phyloP scores from a whole-genome alignment of 2,888 invertebrate species.

The Dicyrtomina minuta region DNA sequence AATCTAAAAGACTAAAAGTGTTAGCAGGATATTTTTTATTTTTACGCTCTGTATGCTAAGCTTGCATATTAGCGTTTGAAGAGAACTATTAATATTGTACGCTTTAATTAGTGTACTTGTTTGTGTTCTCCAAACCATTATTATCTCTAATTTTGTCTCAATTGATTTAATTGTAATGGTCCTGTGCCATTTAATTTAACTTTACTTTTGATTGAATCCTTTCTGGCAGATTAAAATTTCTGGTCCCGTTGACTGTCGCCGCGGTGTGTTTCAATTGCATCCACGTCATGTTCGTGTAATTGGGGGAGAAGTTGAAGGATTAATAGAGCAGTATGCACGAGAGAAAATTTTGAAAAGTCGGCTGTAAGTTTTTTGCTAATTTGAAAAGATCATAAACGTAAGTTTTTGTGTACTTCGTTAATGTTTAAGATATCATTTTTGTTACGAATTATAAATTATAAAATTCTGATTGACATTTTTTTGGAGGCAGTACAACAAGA shows the following conservation, averaged over 20 bases:
- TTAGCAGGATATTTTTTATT: no score
- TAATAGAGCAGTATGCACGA: conserved; percentile 63
- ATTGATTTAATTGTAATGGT: neutral
- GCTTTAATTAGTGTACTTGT: no score
- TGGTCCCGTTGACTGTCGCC: conserved; percentile 70
- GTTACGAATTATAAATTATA: no score
- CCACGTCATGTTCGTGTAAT: conserved; percentile 64
- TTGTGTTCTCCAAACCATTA: no score
- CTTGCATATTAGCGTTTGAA: no score
- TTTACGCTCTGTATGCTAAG: no score
- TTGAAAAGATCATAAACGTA: neutral
- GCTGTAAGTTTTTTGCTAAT: conserved; percentile 55
- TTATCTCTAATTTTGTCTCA: no score
- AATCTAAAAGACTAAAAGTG: no score
- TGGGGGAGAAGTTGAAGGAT: conserved; percentile 72
- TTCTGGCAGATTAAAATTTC: conserved; percentile 64
- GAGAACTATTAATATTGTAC: no score
- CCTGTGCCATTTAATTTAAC: neutral
- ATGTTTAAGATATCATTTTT: neutral
- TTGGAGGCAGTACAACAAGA: no score
- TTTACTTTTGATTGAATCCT: neutral
- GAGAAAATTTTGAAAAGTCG: conserved; percentile 65
- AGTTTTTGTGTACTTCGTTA: neutral
- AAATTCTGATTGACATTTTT: no score
- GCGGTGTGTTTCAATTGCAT: conserved; percentile 69